A percentile compares a stretch with the other conserved stretches of the same genome.
Evolutionary conservation across 2,113 vertebrate genomes (phyloP).

Genomic region (Oryctolagus cuniculus): DNA sequence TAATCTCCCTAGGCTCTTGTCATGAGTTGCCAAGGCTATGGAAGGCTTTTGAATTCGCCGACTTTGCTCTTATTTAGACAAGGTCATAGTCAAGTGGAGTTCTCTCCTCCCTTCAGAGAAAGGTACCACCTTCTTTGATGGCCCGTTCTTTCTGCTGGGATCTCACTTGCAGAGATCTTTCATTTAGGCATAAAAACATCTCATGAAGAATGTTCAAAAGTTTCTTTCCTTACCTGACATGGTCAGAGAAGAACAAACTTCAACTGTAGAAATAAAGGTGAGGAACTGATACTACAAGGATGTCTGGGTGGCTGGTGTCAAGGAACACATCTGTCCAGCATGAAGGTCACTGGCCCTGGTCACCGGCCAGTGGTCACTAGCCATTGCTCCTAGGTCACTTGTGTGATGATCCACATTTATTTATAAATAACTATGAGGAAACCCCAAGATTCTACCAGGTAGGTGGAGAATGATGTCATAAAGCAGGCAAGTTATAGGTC

Average conservation of each 20-base stretch:
- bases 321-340: background rate
- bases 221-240: conserved; percentile 72
- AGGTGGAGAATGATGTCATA: conserved; percentile 59
- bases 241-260: conserved; percentile 15
- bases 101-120: no score
- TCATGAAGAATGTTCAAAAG: background rate
- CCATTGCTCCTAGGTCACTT: no score
- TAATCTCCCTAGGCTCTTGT: no score
- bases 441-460: conserved; percentile 59
- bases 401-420: conserved; percentile 40
- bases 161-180: no score
- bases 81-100: no score
- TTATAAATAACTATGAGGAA: conserved; percentile 55
- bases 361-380: conserved; percentile 17
- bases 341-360: background rate
- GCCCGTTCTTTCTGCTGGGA: no score
- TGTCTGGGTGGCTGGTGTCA: background rate
- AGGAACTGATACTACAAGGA: background rate
- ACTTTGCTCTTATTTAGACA: no score
- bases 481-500: conserved; percentile 39
- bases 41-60: no score
- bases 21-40: no score
- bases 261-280: background rate
- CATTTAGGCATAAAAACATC: background rate
- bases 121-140: no score